These are phyloP conservation scores for Ondatra zibethicus DNA, from an alignment of 2,113 vertebrate species.

Conservation along the genomic window DNA sequence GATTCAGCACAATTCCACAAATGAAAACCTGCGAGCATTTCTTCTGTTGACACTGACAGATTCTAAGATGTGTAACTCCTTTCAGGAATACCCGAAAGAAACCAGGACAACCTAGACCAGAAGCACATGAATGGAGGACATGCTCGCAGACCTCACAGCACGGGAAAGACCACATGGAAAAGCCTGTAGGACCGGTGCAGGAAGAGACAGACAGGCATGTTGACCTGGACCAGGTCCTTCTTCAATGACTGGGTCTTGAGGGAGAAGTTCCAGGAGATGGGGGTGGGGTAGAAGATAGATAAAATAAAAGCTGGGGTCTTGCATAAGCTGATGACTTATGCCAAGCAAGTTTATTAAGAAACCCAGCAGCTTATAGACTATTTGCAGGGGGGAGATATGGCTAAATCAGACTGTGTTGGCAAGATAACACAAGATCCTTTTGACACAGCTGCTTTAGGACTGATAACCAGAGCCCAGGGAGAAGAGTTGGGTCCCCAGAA, in stretches of 20 bases:
- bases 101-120: background rate
- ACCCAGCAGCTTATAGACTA: background rate
- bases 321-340: background rate
- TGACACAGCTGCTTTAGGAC: background rate
- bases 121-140: background rate
- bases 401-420: background rate
- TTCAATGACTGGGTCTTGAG: background rate
- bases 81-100: background rate
- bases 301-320: background rate
- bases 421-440: background rate
- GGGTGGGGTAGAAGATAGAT: background rate
- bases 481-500: background rate
- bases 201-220: background rate
- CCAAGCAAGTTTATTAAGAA: background rate
- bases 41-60: background rate
- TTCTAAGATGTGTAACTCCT: background rate
- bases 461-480: background rate
- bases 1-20: background rate
- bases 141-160: no score
- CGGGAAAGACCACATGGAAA: background rate
- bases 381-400: background rate
- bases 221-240: background rate
- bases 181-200: accelerated
- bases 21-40: background rate
- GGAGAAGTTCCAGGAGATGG: background rate